phyloP scores from a whole-genome alignment of 1,140 invertebrate species.

The Zophobas morio region DNA sequence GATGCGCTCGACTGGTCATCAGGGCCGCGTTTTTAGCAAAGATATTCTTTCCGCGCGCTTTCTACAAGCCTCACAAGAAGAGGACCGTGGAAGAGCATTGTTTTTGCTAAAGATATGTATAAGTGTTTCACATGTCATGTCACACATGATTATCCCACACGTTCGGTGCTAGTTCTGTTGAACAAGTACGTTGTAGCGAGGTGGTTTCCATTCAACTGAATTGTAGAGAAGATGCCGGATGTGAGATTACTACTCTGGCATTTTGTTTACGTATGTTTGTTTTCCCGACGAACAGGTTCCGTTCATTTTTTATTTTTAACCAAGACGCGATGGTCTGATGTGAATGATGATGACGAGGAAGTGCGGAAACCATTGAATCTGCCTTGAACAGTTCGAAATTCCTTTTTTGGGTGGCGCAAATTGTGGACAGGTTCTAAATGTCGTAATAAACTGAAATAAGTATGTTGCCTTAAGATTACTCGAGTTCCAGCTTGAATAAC shows the following conservation, averaged over 20 bases:
- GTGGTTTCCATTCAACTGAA: not conserved
- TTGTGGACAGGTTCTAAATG: too few species aligned
- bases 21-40: not conserved
- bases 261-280: conserved; percentile 5
- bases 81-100: not conserved
- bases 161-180: not conserved
- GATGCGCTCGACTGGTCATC: not conserved
- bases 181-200: not conserved
- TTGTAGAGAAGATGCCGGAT: conserved; percentile 8
- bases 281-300: not conserved
- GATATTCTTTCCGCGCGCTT: conserved; percentile 1
- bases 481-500: too few species aligned
- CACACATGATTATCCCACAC: not conserved
- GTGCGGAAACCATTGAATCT: not conserved
- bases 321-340: not conserved
- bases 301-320: conserved; percentile 10
- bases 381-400: too few species aligned
- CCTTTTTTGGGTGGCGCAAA: too few species aligned
- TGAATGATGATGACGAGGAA: too few species aligned
- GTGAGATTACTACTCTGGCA: conserved; percentile 10
- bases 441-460: too few species aligned
- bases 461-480: too few species aligned
- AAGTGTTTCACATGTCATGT: not conserved
- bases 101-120: not conserved
- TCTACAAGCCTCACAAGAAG: not conserved